Evolutionary conservation across 2,888 invertebrate species (phyloP), one percentile per base, ranked within the genome.

Genomic region (Masnerella sp.): DNA sequence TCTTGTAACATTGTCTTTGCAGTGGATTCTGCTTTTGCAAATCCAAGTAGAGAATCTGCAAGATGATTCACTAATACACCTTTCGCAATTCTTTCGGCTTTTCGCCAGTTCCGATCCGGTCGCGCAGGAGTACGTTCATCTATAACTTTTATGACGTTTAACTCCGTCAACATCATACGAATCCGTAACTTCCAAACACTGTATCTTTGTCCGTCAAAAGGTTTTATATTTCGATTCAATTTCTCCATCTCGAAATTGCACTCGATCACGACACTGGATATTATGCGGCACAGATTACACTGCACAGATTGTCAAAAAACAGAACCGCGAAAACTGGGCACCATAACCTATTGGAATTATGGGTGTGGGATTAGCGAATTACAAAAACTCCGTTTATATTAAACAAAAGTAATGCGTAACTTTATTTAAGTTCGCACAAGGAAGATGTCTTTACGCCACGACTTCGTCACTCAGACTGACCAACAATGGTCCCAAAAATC

Each of bases 1-100:
- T 59, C 64, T n/a, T 28, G n/a, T 4, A 78, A 58, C 28, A 78
- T 71, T 32, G 71, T 18, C 51, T 67, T 68, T 12, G 76, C 62
- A 12, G 62, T 72, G 12, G 1, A 4, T 20, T 71, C 52, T 1
- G 2, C 20, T 9, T 25, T 69, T 1, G 62, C 70, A 28, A 61
- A 77, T 18, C 52, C 18, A 9, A 75, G 38, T 38, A 74, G 62
- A 32, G 70, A 52, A 34, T 72, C 76, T 5, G 65, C 34, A 11
- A 76, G 28, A 58, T 56, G 58, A 56, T 73, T 59, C n/a, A 77
- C 47, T 11, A 78, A 59, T 2, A 61, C 17, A 54, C 67, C 36
- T 59, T 58, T 75, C 8, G 77, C 72, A 9, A 36, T 28, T 22
- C 68, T 12, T 12, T 75, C 49, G 17, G 47, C 32, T 22, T 64